Percentiles rank a stretch among this genome's conserved stretches.
Evolutionary conservation across 2,888 invertebrate species (phyloP).

Genomic region (Napeogenes inachia): DNA sequence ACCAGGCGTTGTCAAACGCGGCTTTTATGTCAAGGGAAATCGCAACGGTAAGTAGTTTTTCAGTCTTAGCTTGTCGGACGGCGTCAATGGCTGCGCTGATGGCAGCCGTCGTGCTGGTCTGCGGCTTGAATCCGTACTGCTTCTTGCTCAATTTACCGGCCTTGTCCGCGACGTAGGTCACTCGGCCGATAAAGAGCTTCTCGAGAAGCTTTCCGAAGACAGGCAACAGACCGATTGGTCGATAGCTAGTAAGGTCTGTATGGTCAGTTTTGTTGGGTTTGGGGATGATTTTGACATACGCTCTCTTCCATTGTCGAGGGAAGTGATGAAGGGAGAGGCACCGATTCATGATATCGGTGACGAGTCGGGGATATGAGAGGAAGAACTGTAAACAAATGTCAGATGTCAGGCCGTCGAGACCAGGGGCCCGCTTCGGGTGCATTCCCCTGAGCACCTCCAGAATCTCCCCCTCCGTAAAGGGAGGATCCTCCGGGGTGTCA

Average conservation of each 20-base stretch:
- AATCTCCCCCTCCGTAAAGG: neutral
- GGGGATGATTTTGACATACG: constrained; percentile 32
- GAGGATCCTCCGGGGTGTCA: constrained; percentile 22
- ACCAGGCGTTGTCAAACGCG: no score
- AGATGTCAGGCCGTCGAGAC: neutral
- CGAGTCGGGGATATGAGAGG: neutral
- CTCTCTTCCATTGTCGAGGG: constrained; percentile 5
- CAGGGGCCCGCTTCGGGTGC: neutral
- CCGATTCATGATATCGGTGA: constrained; percentile 7
- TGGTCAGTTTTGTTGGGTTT: constrained; percentile 30
- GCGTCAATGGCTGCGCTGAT: no score
- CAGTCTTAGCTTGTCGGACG: no score
- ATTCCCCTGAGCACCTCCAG: neutral
- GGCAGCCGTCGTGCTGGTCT: no score
- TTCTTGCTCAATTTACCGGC: no score
- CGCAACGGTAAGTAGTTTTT: no score
- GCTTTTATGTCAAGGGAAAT: no score
- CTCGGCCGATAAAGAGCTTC: no score
- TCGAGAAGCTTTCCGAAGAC: no score
- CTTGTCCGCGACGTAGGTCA: no score
- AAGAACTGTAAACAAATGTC: neutral
- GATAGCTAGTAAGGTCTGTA: constrained; percentile 15
- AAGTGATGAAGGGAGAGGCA: neutral
- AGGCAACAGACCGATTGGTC: no score
- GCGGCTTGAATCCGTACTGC: no score